phyloP scores from a whole-genome alignment of 2,797 vertebrate species.

The Anableps anableps region DNA sequence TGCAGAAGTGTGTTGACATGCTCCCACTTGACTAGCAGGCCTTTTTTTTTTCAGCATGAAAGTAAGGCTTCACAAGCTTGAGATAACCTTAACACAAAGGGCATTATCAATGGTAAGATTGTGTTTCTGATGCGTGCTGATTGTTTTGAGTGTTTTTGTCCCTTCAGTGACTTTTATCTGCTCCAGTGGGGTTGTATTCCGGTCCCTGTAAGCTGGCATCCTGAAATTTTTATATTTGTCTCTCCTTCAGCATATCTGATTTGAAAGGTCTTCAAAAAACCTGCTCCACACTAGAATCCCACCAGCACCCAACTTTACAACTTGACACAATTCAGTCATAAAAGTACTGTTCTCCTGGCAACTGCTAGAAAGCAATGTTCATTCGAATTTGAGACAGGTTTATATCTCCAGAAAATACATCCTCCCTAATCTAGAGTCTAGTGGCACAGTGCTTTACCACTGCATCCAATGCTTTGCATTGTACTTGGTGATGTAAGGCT shows the following conservation, averaged over 20 bases:
- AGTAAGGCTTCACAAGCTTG: slow-evolving; percentile 60
- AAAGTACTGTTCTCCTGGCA: neutral
- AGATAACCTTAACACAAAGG: slow-evolving; percentile 55
- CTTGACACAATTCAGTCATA: neutral
- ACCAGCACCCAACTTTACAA: neutral
- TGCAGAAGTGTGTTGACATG: slow-evolving; percentile 69
- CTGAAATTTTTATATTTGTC: neutral
- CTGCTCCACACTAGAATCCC: neutral
- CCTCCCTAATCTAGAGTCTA: neutral
- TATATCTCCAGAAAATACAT: neutral
- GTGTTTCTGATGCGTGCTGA: slow-evolving; percentile 34
- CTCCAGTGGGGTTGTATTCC: neutral
- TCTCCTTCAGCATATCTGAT: neutral
- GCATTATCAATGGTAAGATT: slow-evolving; percentile 46
- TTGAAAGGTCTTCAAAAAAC: neutral
- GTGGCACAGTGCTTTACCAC: neutral
- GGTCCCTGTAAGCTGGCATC: neutral
- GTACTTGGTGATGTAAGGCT: neutral
- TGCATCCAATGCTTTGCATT: neutral
- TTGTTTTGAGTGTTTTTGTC: slow-evolving; percentile 25
- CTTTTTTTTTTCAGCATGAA: slow-evolving; percentile 56
- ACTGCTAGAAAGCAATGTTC: neutral
- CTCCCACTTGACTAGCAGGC: slow-evolving; percentile 71
- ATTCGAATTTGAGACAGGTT: neutral
- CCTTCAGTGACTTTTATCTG: slow-evolving; percentile 10